Percentiles rank a stretch among this genome's conserved stretches.
Conservation (phyloP, 2,113 vertebrate genomes). For the Oxygymnocypris stewartii region DNA sequence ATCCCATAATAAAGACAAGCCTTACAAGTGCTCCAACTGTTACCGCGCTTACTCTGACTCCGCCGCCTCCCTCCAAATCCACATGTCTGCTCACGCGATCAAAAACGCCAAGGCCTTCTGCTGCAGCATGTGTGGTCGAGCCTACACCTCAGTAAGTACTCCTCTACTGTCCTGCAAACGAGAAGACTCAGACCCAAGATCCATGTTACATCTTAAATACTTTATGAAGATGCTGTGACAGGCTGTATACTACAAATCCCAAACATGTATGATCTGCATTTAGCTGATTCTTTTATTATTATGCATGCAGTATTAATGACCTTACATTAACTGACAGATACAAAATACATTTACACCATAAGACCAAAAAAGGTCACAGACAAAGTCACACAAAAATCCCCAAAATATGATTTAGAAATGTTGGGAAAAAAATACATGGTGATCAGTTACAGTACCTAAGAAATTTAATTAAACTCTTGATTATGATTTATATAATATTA, state of each 20-base stretch:
- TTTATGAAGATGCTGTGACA: background rate
- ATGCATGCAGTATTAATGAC: background rate
- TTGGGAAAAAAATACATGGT: background rate
- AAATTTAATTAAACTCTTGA: background rate
- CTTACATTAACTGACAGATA: background rate
- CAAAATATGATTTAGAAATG: background rate
- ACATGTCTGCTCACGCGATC: conserved; percentile 93
- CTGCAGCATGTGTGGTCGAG: conserved; percentile 96
- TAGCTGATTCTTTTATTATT: background rate
- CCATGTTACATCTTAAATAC: background rate
- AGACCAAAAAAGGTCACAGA: no score
- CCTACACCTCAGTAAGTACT: conserved; percentile 94
- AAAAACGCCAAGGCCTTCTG: conserved; percentile 97
- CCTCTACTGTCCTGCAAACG: background rate
- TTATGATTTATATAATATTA: background rate
- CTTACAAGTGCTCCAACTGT: conserved; percentile 98
- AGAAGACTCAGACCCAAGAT: background rate
- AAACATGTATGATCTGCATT: background rate
- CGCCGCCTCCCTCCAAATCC: conserved; percentile 95
- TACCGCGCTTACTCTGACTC: conserved; percentile 97
- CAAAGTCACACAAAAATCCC: background rate
- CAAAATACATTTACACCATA: background rate
- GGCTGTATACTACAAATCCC: background rate
- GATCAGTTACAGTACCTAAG: background rate
- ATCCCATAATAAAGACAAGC: conserved; percentile 99